These are phyloP conservation scores for Phragmatobia fuliginosa DNA, from an alignment of 2,888 invertebrate genomes.

Conservation along the genomic window DNA sequence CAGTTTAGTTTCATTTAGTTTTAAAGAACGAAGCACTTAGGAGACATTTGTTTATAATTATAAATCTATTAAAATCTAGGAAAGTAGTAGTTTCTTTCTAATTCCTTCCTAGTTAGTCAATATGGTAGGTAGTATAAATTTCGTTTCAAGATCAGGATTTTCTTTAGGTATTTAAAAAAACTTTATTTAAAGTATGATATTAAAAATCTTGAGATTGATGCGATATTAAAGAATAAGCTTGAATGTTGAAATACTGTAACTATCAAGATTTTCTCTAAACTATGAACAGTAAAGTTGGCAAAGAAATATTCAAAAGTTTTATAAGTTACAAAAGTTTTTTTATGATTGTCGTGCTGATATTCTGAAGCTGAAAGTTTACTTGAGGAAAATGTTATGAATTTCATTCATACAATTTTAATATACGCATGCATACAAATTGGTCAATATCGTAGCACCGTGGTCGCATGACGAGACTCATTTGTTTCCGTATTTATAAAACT, in stretches of 20 bases:
- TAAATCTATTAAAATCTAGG: no score
- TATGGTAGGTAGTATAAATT: background rate
- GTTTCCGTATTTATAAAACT: constrained; percentile 36
- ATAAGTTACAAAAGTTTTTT: constrained; percentile 15
- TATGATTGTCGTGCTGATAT: constrained; percentile 19
- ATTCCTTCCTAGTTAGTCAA: no score
- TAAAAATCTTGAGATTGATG: background rate
- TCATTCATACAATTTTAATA: constrained; percentile 28
- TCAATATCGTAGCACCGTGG: constrained; percentile 15
- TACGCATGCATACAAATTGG: constrained; percentile 32
- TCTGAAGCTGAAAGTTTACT: constrained; percentile 14
- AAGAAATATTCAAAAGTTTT: background rate
- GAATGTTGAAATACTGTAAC: background rate
- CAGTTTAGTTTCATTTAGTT: no score
- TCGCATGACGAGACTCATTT: constrained; percentile 43
- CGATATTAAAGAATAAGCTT: background rate
- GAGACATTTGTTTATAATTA: no score
- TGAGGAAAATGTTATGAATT: constrained; percentile 24
- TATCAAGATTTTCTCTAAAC: background rate
- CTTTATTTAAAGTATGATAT: background rate
- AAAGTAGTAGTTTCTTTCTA: background rate
- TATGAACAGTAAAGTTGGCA: background rate
- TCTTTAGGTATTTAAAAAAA: no score
- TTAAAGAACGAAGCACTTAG: no score
- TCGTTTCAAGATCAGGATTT: background rate